phyloP scores from a whole-genome alignment of 1,140 invertebrate species.

The Heliconius congener region DNA sequence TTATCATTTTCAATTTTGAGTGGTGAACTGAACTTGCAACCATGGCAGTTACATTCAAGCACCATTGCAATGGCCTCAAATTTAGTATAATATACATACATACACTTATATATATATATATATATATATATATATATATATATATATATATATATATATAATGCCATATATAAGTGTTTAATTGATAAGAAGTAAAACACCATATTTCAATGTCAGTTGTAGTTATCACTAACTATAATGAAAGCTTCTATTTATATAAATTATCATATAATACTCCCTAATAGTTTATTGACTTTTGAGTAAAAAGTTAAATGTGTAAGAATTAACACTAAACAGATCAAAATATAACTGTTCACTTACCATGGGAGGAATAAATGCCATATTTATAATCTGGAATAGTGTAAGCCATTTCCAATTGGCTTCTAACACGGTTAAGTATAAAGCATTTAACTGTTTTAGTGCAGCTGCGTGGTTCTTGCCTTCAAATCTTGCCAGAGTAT shows the following conservation, averaged over 20 bases:
- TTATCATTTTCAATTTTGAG: too few relatives aligned
- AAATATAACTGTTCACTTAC: slow-evolving; percentile 74
- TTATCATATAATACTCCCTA: neutral
- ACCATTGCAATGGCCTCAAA: too few relatives aligned
- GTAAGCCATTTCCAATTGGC: slow-evolving; percentile 89
- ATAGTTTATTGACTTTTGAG: neutral
- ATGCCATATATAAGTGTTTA: neutral
- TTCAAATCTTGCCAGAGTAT: slow-evolving; percentile 86
- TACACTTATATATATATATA: too few relatives aligned
- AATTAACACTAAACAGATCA: neutral
- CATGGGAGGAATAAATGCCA: slow-evolving; percentile 87
- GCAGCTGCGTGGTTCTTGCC: slow-evolving; percentile 85
- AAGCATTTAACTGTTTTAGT: slow-evolving; percentile 81
- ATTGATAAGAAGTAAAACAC: slow-evolving; percentile 3
- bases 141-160: too few relatives aligned
- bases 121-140: too few relatives aligned
- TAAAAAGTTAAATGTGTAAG: too few relatives aligned
- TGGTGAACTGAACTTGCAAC: too few relatives aligned
- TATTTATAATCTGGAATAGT: slow-evolving; percentile 86
- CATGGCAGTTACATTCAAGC: too few relatives aligned
- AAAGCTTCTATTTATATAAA: neutral
- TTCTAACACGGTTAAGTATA: slow-evolving; percentile 84
- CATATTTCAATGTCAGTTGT: neutral
- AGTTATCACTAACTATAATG: neutral
- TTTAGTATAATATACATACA: too few relatives aligned